Conservation (phyloP, 2,797 vertebrate genomes). For the Microctenopoma stevenorrisi region DNA sequence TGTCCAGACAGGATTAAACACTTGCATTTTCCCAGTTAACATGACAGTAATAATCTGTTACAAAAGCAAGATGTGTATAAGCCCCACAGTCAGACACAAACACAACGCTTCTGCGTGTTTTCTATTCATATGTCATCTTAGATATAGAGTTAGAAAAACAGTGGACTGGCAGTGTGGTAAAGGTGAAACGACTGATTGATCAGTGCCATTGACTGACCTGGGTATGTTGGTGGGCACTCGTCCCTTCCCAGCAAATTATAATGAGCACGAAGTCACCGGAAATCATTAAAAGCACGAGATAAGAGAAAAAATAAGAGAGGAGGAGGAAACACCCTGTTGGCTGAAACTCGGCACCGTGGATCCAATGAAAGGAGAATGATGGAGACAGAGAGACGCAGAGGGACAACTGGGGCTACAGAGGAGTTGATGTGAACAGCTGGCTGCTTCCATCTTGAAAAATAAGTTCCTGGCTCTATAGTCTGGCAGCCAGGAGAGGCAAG, state of each 20-base stretch:
- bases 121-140: too few species aligned
- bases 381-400: constrained; percentile 23
- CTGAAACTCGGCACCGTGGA: constrained; percentile 6
- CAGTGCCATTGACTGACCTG: constrained; percentile 46
- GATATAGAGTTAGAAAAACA: too few species aligned
- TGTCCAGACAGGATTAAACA: constrained; percentile 25
- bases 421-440: constrained; percentile 66
- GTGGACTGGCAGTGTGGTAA: constrained; percentile 29
- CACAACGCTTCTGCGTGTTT: background rate
- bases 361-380: constrained; percentile 26
- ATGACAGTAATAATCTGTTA: constrained; percentile 27
- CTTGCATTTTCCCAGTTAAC: constrained; percentile 30
- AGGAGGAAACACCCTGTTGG: constrained; percentile 8
- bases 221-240: constrained; percentile 49
- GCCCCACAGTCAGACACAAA: constrained; percentile 1
- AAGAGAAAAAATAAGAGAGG: constrained; percentile 1
- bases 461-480: constrained; percentile 44
- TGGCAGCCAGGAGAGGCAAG: constrained; percentile 58
- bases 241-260: constrained; percentile 48
- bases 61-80: constrained; percentile 7
- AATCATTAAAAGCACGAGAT: constrained; percentile 56
- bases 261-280: constrained; percentile 59
- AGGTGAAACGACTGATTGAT: constrained; percentile 63
- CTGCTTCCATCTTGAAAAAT: constrained; percentile 47
- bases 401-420: constrained; percentile 26